A percentile compares a stretch with the other conserved stretches of the same genome.
These are phyloP conservation scores for Aphidius gifuensis DNA, from an alignment of 1,140 invertebrate genomes.

Conservation along the genomic window DNA sequence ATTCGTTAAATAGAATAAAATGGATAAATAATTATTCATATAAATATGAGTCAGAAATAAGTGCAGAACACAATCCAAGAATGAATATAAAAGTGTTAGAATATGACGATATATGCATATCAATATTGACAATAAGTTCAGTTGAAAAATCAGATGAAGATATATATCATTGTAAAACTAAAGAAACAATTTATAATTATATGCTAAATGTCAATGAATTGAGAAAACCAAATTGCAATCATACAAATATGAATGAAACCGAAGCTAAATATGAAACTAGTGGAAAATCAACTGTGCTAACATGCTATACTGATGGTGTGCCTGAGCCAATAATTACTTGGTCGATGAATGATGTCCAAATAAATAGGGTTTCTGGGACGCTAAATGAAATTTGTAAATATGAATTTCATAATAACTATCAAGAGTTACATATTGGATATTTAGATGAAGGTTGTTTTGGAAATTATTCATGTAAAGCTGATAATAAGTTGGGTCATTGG, in stretches of 20 bases:
- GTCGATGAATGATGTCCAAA: slow-evolving; percentile 43
- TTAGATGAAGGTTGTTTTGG: slow-evolving; percentile 46
- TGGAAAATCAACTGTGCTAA: slow-evolving; percentile 30
- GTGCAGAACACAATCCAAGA: slow-evolving; percentile 24
- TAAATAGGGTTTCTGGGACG: slow-evolving; percentile 19
- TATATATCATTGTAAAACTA: slow-evolving; percentile 38
- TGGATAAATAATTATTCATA: slow-evolving; percentile 41
- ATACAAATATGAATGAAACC: slow-evolving; percentile 36
- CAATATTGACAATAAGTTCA: slow-evolving; percentile 35
- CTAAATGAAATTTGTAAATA: slow-evolving; percentile 28
- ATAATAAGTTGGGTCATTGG: slow-evolving; percentile 42
- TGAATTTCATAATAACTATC: slow-evolving; percentile 31
- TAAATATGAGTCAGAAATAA: too few species aligned
- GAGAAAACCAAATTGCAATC: slow-evolving; percentile 28
- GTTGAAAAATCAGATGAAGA: slow-evolving; percentile 31
- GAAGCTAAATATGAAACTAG: slow-evolving; percentile 28
- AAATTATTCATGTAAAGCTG: slow-evolving; percentile 43
- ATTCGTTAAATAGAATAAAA: slow-evolving; percentile 48
- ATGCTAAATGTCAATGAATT: slow-evolving; percentile 34
- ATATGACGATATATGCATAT: slow-evolving; percentile 36
- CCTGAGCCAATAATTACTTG: slow-evolving; percentile 43
- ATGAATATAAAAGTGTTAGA: slow-evolving; percentile 19
- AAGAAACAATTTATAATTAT: slow-evolving; percentile 24
- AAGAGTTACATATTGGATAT: slow-evolving; percentile 47
- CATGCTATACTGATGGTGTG: slow-evolving; percentile 40